Base-by-base conservation (phyloP, 1,140 invertebrate species). In the Vanessa atalanta region DNA sequence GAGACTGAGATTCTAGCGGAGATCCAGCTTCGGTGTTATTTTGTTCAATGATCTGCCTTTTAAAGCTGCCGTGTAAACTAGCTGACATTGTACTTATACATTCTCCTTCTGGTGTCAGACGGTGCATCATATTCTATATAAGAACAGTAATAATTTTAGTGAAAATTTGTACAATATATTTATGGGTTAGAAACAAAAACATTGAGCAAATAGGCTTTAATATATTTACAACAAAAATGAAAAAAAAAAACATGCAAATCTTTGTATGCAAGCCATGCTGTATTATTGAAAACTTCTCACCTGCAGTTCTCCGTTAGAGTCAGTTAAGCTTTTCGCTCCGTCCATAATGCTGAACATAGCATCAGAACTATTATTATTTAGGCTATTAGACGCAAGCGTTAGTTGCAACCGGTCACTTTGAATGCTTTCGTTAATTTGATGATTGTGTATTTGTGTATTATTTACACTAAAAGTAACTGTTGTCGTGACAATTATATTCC, bases 391-490 rank as follows among this genome's bases (percentile, higher is more conserved):
- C 66, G 89, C 86, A 90, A 93, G 89, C 87, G 91, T 93, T 93
- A 93, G 83, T 91, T 92, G 91, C 81, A 90, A 82, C 67, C 86
- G 83, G 71, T 93, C 91, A 69, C 82, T 91, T 75, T 90, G 90
- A 78, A 91, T 88, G 76, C 80, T 89, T 73, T 91, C 91, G 67
- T 91, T 91, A 83, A 91, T 88, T 83, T 91, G 86, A 80, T 93
- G 89, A 71, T 91, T 93, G 75, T 93, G 93, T 73, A 93, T 85
- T 82, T 92, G 81, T 80, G 91, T 92, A 72, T 94, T 94, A 89
- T 96, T 96, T 73, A 97, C 95, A 78, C 95, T 96, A 82, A 97
- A 97, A 7, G 96, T 97, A 8, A 97, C 95, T 1, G 96, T 97
- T 4, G 96, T 97, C 9, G 96, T 97, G 4, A 97, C 96, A 3